Evolutionary conservation across 2,797 vertebrate genomes (phyloP).

Genomic region (Moxostoma hubbsi): DNA sequence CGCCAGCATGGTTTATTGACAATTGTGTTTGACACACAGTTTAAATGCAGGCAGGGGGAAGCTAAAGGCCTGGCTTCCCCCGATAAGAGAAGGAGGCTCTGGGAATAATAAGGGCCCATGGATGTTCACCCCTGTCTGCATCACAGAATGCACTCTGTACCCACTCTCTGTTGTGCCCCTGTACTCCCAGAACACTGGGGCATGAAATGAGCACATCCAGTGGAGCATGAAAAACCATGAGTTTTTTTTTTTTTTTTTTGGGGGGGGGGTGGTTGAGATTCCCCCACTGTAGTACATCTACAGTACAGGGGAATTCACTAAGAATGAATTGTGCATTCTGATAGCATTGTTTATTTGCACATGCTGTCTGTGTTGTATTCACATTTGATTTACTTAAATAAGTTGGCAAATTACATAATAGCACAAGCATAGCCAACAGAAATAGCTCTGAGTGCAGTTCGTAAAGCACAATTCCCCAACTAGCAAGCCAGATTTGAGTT

Average conservation of each 20-base stretch:
- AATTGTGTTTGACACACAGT: slow-evolving; percentile 30
- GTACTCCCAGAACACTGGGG: background rate
- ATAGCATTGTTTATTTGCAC: too few relatives aligned
- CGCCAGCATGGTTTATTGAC: slow-evolving; percentile 50
- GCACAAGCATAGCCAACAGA: too few relatives aligned
- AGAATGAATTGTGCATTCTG: too few relatives aligned
- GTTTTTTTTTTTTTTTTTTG: background rate
- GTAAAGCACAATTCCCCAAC: too few relatives aligned
- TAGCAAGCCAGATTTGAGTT: too few relatives aligned
- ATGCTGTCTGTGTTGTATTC: too few relatives aligned
- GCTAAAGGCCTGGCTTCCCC: slow-evolving; percentile 36
- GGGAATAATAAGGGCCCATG: slow-evolving; percentile 44
- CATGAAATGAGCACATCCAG: slow-evolving; percentile 21
- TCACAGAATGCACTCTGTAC: slow-evolving; percentile 20
- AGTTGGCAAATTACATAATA: too few relatives aligned
- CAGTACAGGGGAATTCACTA: too few relatives aligned
- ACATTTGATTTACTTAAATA: too few relatives aligned
- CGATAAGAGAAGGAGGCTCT: slow-evolving; percentile 51
- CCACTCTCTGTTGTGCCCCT: background rate
- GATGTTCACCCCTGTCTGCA: slow-evolving; percentile 15
- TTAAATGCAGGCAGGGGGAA: slow-evolving; percentile 33
- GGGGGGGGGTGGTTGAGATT: too few relatives aligned
- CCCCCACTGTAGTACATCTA: too few relatives aligned
- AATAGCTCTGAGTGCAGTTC: too few relatives aligned
- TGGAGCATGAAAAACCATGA: slow-evolving; percentile 24